These are phyloP conservation scores for Drosophila borborema DNA, from an alignment of 2,888 invertebrate genomes.

Conservation along the genomic window DNA sequence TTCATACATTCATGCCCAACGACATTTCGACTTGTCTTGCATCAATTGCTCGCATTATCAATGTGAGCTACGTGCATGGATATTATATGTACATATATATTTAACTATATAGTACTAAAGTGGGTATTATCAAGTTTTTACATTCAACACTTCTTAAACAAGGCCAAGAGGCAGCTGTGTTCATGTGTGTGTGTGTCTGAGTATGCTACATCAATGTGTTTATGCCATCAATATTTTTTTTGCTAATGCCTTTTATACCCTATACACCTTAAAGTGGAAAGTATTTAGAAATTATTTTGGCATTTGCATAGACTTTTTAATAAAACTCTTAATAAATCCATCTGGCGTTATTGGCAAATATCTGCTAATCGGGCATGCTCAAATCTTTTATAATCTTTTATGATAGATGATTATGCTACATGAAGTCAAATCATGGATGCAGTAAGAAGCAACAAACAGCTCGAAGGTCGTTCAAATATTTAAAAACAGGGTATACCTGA, in stretches of 20 bases:
- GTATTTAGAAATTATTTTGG: not conserved
- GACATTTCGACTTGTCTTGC: conserved; percentile 38
- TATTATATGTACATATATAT: not conserved
- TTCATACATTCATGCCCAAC: conserved; percentile 55
- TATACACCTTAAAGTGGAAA: not conserved
- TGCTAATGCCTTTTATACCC: conserved; percentile 5
- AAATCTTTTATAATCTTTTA: not conserved
- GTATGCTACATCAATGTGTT: not conserved
- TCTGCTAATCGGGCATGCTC: not conserved
- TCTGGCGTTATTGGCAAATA: not conserved
- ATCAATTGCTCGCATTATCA: conserved; percentile 68
- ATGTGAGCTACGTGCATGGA: conserved; percentile 16
- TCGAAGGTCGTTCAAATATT: not conserved
- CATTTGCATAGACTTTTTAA: not conserved
- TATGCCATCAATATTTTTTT: conserved; percentile 21
- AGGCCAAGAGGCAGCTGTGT: conserved; percentile 37
- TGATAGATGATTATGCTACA: not conserved
- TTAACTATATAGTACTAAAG: not conserved
- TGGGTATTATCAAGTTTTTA: conserved; percentile 24
- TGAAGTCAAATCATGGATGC: not conserved
- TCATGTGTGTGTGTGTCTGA: not conserved
- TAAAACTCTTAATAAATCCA: not conserved
- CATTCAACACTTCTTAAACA: conserved; percentile 46
- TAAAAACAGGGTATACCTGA: not conserved
- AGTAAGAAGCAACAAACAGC: no score